phyloP scores from a whole-genome alignment of 2,797 vertebrate species.

The Luscinia luscinia region DNA sequence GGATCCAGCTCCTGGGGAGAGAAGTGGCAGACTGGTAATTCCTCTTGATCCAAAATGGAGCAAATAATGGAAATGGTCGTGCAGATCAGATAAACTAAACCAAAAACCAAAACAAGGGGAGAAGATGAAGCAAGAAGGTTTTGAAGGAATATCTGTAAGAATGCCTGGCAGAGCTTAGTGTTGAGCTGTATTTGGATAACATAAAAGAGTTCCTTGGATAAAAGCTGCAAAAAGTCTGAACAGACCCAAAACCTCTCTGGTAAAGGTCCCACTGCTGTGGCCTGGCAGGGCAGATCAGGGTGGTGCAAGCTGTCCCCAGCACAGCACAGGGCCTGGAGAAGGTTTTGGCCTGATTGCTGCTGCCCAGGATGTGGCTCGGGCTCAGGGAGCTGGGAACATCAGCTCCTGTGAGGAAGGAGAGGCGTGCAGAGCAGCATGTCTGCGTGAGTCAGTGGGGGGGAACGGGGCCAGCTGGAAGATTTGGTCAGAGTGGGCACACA shows the following conservation, averaged over 20 bases:
- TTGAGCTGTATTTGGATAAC: neutral
- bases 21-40: constrained; percentile 27
- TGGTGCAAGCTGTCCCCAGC: neutral
- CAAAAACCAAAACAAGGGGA: neutral
- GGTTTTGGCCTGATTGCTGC: neutral
- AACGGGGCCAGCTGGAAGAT: constrained; percentile 39
- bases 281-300: accelerated
- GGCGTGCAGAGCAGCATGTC: neutral
- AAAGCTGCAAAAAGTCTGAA: neutral
- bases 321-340: neutral
- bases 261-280: neutral
- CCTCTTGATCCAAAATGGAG: constrained; percentile 38
- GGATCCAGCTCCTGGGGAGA: neutral
- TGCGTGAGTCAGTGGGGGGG: constrained; percentile 26
- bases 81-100: neutral
- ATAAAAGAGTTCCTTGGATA: neutral
- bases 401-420: neutral
- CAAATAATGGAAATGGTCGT: neutral
- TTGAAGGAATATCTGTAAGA: neutral
- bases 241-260: accelerated
- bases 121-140: neutral
- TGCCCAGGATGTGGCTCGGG: neutral
- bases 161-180: neutral
- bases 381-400: neutral
- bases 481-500: constrained; percentile 23